Conservation (phyloP, 1,140 invertebrate genomes). For the Chironomus tepperi region DNA sequence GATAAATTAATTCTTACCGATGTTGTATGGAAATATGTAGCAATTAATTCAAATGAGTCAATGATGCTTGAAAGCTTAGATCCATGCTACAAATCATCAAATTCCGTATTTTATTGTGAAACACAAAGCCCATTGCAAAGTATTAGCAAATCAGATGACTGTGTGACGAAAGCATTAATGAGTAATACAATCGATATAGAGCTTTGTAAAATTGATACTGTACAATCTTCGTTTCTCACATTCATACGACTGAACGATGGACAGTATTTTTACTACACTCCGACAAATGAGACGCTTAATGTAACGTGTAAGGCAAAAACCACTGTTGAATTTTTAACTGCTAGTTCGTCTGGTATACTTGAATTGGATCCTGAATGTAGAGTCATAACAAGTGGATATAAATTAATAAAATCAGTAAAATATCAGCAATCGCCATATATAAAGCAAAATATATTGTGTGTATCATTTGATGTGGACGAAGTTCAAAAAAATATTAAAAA, state of each 20-base stretch:
- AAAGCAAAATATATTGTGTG: neutral
- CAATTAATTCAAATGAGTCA: neutral
- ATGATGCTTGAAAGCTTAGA: neutral
- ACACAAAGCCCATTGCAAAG: neutral
- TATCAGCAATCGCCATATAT: neutral
- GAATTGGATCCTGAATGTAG: neutral
- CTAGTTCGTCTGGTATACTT: neutral
- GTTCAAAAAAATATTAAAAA: neutral
- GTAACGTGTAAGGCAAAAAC: neutral
- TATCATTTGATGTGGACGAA: neutral
- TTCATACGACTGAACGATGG: conserved; percentile 11
- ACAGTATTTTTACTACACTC: conserved; percentile 13
- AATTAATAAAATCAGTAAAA: conserved; percentile 9
- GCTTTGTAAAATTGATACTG: neutral
- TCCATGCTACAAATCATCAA: neutral
- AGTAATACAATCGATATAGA: neutral
- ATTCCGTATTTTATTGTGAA: neutral
- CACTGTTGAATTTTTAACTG: neutral
- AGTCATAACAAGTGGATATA: neutral
- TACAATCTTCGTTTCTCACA: neutral
- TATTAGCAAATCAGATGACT: neutral
- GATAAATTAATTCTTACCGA: neutral
- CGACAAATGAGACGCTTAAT: neutral
- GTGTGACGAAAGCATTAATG: neutral
- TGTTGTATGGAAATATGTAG: neutral